Base-by-base conservation (phyloP, 2,113 vertebrate genomes). In the Xiphophorus couchianus region DNA sequence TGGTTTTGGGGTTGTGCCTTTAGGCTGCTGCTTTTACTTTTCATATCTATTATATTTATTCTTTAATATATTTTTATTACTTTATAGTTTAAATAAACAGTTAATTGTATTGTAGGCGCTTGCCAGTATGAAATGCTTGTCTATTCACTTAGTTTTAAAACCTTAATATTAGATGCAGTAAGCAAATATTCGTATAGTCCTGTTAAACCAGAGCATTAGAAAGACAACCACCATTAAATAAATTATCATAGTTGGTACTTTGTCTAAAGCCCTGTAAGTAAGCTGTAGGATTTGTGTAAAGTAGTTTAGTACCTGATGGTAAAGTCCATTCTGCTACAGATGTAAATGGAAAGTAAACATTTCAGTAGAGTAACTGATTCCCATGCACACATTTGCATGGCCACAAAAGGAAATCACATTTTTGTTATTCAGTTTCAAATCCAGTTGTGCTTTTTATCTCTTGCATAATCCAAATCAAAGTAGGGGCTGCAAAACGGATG, bases 1-100 rank as follows among this genome's bases (percentile, higher is more conserved):
- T 74, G 82, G 31, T 81, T 14, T 79, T 67, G 73, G 51, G 74
- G 70, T 77, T 73, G 35, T 19, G 70, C 60, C 69, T 65, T 0
- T 22, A 71, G 64, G 67, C 72, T 44, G 13, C 65, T 73, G 5
- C 2, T 2, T 58, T 51, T 25, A 74, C n/a, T 14, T 17, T 68
- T 27, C 35, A 22, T 68, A 6, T 37, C n/a, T 13, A 1, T 51
- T 28, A 58, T 81, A 17, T 66, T 73, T 76, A 17, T 44, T 27
- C 51, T 63, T 66, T 72, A 58, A 58, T 58, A 58, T 44, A 17
- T 70, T 86, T 62, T 17, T 69, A 13, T 44, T 17, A 44, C 1
- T 19, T 74, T 62, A 62, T 68, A 66, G 69, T 29, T 84, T 51
- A 39, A 2, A 63, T 28, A 44, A 29, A 39, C 3, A 28, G 65